Conservation (phyloP, 2,113 vertebrate genomes). For the Odobenus rosmarus region DNA sequence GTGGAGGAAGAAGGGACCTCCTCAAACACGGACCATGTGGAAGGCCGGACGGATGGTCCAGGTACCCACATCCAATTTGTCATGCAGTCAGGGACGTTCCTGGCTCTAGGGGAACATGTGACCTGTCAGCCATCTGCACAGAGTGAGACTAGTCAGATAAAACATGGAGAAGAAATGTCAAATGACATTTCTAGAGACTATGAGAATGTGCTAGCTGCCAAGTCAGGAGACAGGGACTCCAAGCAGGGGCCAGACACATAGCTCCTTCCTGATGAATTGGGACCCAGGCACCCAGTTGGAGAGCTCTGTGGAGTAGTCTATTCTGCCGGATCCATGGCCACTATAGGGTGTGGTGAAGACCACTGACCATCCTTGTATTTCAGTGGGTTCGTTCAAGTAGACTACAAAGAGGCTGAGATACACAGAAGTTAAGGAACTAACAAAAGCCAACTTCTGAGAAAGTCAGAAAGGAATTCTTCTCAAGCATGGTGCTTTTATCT, state of each 20-base stretch:
- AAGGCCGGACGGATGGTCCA: background rate
- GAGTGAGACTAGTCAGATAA: background rate
- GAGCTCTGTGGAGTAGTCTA: rapidly evolving
- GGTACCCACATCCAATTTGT: background rate
- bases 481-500: background rate
- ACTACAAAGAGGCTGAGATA: background rate
- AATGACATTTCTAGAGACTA: slow-evolving; percentile 54
- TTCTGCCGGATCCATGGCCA: background rate
- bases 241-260: background rate
- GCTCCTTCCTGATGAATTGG: background rate
- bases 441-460: background rate
- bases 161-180: background rate
- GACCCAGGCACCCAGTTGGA: background rate
- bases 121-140: background rate
- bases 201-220: slow-evolving; percentile 28
- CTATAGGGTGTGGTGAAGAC: background rate
- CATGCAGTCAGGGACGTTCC: background rate
- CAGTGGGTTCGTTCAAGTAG: background rate
- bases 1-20: background rate
- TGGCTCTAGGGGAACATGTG: background rate
- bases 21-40: background rate
- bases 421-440: background rate
- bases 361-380: background rate
- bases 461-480: background rate
- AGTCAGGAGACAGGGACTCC: background rate